Percentiles rank a stretch among this genome's conserved stretches.
Evolutionary conservation across 2,888 invertebrate genomes (phyloP).

Genomic region (Steinernema hermaphroditum): DNA sequence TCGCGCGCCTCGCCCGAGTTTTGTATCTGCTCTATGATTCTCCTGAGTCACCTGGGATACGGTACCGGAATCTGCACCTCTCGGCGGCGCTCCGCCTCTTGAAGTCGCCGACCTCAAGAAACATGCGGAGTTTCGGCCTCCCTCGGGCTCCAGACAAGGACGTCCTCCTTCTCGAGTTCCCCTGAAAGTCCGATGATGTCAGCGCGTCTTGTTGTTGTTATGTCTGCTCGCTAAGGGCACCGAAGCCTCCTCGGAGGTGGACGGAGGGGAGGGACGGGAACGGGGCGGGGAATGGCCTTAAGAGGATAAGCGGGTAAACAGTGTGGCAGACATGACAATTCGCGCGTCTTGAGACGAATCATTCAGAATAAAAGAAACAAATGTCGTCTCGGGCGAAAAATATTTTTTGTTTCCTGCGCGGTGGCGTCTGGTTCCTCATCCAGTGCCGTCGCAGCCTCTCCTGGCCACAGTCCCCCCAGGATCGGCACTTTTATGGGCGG

Average conservation of each 20-base stretch:
- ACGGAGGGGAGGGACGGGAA: slow-evolving; percentile 7
- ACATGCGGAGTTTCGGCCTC: no score
- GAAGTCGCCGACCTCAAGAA: no score
- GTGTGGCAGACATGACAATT: slow-evolving; percentile 28
- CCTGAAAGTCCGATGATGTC: slow-evolving; percentile 19
- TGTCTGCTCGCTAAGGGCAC: neutral
- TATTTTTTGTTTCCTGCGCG: slow-evolving; percentile 2
- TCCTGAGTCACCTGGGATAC: neutral
- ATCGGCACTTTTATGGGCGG: neutral
- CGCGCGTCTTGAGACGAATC: neutral
- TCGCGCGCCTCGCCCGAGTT: neutral
- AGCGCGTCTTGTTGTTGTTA: slow-evolving; percentile 23
- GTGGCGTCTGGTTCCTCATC: no score
- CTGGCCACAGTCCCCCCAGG: no score
- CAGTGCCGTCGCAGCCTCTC: no score
- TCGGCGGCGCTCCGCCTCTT: neutral
- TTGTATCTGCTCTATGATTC: neutral
- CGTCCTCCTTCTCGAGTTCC: neutral
- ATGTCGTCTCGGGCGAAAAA: slow-evolving; percentile 4
- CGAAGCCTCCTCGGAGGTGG: slow-evolving; percentile 1
- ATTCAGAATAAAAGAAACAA: slow-evolving; percentile 16
- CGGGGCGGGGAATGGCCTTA: slow-evolving; percentile 9
- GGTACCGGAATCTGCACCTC: neutral
- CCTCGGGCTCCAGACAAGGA: neutral
- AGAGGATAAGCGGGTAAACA: slow-evolving; percentile 27